A percentile compares a stretch with the other conserved stretches of the same genome.
Evolutionary conservation across 2,113 vertebrate species (phyloP).

Genomic region (Cyprinodon brontotheroides): DNA sequence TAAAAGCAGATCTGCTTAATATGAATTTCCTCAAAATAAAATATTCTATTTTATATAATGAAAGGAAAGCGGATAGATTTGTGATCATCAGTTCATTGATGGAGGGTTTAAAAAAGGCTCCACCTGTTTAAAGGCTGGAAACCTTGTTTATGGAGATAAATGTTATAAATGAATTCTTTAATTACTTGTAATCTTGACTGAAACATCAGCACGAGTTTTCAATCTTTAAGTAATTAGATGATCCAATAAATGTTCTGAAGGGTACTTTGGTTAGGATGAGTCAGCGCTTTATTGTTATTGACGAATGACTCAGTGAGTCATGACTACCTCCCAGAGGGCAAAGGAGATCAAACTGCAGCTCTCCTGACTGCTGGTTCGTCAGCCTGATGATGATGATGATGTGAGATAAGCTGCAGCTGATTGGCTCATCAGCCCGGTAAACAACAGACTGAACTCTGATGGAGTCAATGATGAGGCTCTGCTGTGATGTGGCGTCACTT

Average conservation of each 20-base stretch:
- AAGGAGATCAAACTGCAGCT: background rate
- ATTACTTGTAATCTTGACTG: too few species aligned
- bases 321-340: background rate
- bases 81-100: too few species aligned
- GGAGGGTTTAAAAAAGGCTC: too few species aligned
- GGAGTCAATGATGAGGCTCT: too few species aligned
- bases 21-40: background rate
- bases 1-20: background rate
- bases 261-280: background rate
- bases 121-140: too few species aligned
- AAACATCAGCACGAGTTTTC: background rate
- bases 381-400: background rate
- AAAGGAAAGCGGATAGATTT: background rate
- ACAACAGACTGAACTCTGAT: too few species aligned
- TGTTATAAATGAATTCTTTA: too few species aligned
- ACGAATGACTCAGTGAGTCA: constrained; percentile 22
- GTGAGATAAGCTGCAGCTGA: background rate
- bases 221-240: too few species aligned
- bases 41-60: background rate
- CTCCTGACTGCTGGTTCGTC: background rate
- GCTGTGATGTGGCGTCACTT: background rate
- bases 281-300: background rate
- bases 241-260: too few species aligned
- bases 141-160: too few species aligned
- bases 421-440: background rate